Evolutionary conservation across 1,140 invertebrate species (phyloP), one percentile per base, ranked within the genome.

Genomic region (Scaptomyza graminum): DNA sequence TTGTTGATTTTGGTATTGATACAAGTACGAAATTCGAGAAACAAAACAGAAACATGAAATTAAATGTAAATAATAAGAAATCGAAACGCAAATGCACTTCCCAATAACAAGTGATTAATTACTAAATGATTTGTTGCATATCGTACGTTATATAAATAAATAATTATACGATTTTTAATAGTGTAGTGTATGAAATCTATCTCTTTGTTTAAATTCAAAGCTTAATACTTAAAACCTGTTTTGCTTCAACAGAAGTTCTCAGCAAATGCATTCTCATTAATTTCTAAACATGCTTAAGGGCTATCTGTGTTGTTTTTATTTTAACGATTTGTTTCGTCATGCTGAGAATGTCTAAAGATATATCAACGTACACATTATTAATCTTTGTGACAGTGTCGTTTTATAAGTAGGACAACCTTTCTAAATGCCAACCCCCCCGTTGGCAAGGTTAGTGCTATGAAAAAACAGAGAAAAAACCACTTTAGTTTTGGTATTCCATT

Each of bases 1-100:
- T 59, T 57, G 47, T 59, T 57, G 51, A 50, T 63, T 46, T 60
- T 57, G 51, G 49, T 66, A 46, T 63, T 71, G 61, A 54, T 63
- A 61, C 57, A 46, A 43, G 50, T 11, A 64, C 46, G 43, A 55
- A 75, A 69, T 13, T 44, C 11, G 31, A n/a, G 68, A 71, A 66
- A 25, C 62, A 71, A 71, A 71, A 71, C 68, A 71, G 22, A 71
- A 54, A 47, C 16, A 34, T 18, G 22, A 37, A 41, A 31, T 22
- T 16, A 43, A 43, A 16, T n/a, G 22, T 31, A 25, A 13, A 46
- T 54, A 7, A 47, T 13, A 25, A 5, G 18, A 46, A 31, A 47
- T 11, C 37, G 11, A 4, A 28, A 3, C 22, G 22, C 22, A 6
- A 57, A 15, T 44, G 13, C 22, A 6, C 39, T 11, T 1, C 3